Conservation (phyloP, 2,888 invertebrate species). For the Melipona beecheii region DNA sequence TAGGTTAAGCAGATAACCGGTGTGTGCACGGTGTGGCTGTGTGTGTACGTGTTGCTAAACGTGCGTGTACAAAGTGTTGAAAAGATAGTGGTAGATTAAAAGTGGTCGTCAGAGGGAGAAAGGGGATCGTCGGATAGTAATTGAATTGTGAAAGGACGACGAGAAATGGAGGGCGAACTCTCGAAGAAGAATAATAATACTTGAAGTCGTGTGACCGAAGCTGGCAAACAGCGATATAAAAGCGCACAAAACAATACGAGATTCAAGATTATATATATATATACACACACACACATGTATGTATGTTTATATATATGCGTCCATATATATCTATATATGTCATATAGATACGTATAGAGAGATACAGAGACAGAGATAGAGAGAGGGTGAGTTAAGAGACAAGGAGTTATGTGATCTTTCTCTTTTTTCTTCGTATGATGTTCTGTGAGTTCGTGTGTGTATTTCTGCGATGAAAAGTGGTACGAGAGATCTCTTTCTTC, state of each 20-base stretch:
- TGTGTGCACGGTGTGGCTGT: constrained; percentile 11
- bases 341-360: constrained; percentile 8
- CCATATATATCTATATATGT: background rate
- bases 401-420: constrained; percentile 55
- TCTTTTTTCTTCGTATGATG: constrained; percentile 26
- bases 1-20: constrained; percentile 29
- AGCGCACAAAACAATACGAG: constrained; percentile 78
- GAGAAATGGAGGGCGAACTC: constrained; percentile 39
- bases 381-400: constrained; percentile 60
- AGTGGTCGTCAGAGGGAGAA: background rate
- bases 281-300: constrained; percentile 39
- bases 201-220: constrained; percentile 79
- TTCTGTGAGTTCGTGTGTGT: constrained; percentile 52
- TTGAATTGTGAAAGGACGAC: background rate
- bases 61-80: constrained; percentile 29
- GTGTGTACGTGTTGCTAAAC: constrained; percentile 17
- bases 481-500: constrained; percentile 55
- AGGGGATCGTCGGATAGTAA: too few species aligned
- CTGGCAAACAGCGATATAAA: constrained; percentile 79
- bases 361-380: constrained; percentile 38
- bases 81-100: constrained; percentile 4
- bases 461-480: constrained; percentile 50
- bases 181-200: constrained; percentile 62
- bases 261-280: constrained; percentile 66
- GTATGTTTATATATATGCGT: constrained; percentile 1